These are phyloP conservation scores for Zosterops pallidus DNA, from an alignment of 2,113 vertebrate genomes.

Conservation along the genomic window DNA sequence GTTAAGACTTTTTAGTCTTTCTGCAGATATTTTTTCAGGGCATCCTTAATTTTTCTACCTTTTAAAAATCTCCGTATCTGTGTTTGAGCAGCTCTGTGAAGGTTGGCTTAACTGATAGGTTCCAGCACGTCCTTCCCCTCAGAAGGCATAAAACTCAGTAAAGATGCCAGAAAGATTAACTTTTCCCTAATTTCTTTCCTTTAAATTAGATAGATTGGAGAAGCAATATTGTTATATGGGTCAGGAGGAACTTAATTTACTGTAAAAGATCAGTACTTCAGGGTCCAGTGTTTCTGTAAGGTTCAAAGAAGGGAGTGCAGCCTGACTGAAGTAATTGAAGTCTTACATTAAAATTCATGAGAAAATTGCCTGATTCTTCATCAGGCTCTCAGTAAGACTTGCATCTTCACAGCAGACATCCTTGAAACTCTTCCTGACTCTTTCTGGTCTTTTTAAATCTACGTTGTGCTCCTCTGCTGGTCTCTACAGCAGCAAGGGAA, in stretches of 20 bases:
- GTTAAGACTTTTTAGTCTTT: background rate
- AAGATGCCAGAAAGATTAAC: slow-evolving; percentile 34
- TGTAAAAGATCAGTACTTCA: slow-evolving; percentile 25
- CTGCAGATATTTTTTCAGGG: background rate
- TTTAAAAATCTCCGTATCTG: background rate
- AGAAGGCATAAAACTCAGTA: background rate
- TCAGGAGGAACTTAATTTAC: slow-evolving; percentile 45
- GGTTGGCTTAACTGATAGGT: background rate
- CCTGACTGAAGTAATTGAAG: background rate
- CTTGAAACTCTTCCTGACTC: background rate
- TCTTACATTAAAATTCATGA: slow-evolving; percentile 47
- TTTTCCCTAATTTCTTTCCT: slow-evolving; percentile 36
- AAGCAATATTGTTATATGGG: slow-evolving; percentile 9
- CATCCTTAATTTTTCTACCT: background rate
- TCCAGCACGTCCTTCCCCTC: background rate
- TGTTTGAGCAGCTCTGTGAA: background rate
- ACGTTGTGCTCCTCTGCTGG: background rate
- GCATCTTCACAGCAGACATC: slow-evolving; percentile 5
- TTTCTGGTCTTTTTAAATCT: background rate
- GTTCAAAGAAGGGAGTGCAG: background rate
- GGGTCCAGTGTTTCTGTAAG: background rate
- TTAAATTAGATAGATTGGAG: slow-evolving; percentile 14
- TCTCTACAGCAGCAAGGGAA: background rate
- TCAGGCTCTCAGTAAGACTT: background rate
- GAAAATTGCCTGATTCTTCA: background rate